A percentile compares a stretch with the other conserved stretches of the same genome.
These are phyloP conservation scores for Apocrypta bakeri DNA, from an alignment of 1,140 invertebrate species.

Conservation along the genomic window DNA sequence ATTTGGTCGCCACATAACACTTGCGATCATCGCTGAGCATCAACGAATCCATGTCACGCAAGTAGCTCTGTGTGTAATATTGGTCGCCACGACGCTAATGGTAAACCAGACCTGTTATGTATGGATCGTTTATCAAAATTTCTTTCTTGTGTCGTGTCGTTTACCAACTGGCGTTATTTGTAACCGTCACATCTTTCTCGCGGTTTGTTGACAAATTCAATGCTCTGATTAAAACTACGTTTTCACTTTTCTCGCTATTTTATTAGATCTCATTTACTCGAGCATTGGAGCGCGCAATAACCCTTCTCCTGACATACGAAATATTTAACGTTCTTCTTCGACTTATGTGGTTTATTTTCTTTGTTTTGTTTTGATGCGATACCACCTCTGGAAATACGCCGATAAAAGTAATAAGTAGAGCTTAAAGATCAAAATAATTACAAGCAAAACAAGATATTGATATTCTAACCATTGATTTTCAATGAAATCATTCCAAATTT, in stretches of 20 bases:
- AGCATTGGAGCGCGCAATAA: not conserved
- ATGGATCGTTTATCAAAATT: not conserved
- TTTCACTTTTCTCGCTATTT: not conserved
- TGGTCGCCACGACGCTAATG: not conserved
- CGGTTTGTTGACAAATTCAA: not conserved
- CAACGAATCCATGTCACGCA: not conserved
- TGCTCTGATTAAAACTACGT: not conserved
- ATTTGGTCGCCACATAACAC: not conserved
- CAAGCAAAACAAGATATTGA: too few relatives aligned
- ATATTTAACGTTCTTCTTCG: conserved; percentile 16
- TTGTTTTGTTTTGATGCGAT: not conserved
- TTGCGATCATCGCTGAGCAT: not conserved
- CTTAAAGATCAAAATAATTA: too few relatives aligned
- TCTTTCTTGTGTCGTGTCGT: not conserved
- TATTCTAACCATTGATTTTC: too few relatives aligned
- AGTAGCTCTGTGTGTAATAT: conserved; percentile 6
- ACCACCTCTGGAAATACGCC: too few relatives aligned
- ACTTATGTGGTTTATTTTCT: not conserved
- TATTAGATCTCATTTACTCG: not conserved
- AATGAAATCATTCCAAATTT: too few relatives aligned
- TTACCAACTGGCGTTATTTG: not conserved
- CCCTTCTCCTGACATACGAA: not conserved
- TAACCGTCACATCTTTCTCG: not conserved
- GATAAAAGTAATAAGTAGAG: too few relatives aligned
- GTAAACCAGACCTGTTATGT: not conserved